These are phyloP conservation scores for Lepus europaeus DNA, from an alignment of 2,113 vertebrate genomes.

Conservation along the genomic window DNA sequence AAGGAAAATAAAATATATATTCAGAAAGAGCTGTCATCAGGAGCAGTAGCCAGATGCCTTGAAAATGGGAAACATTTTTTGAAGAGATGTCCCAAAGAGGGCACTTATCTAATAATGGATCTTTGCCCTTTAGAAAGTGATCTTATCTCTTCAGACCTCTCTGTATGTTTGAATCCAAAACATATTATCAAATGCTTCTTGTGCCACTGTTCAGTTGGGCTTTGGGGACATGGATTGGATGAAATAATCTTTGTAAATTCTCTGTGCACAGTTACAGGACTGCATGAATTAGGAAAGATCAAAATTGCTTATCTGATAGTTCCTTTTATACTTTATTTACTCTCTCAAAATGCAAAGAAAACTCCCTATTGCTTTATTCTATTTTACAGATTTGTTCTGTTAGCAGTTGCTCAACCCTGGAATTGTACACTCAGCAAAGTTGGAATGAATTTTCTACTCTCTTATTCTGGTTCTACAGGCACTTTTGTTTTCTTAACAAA, in stretches of 20 bases:
- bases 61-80: not conserved
- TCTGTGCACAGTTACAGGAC: not conserved
- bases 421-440: slow-evolving; percentile 63
- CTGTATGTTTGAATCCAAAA: not conserved
- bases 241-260: not conserved
- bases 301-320: not conserved
- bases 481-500: slow-evolving; percentile 64
- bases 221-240: not conserved
- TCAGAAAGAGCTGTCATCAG: not conserved
- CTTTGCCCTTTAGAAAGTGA: not conserved
- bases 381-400: not conserved
- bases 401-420: slow-evolving; percentile 11
- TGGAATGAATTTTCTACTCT: slow-evolving; percentile 11
- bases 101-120: not conserved
- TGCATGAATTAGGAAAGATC: not conserved
- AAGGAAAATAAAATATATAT: not conserved
- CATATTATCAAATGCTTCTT: not conserved
- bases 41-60: not conserved
- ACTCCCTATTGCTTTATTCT: not conserved
- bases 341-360: not conserved
- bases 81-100: not conserved
- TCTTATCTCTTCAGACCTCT: not conserved
- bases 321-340: slow-evolving; percentile 4
- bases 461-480: slow-evolving; percentile 38
- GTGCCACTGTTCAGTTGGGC: not conserved